Percentiles rank a stretch among this genome's conserved stretches.
phyloP scores from a whole-genome alignment of 2,797 vertebrate genomes.

The Sebastes paucispinis region DNA sequence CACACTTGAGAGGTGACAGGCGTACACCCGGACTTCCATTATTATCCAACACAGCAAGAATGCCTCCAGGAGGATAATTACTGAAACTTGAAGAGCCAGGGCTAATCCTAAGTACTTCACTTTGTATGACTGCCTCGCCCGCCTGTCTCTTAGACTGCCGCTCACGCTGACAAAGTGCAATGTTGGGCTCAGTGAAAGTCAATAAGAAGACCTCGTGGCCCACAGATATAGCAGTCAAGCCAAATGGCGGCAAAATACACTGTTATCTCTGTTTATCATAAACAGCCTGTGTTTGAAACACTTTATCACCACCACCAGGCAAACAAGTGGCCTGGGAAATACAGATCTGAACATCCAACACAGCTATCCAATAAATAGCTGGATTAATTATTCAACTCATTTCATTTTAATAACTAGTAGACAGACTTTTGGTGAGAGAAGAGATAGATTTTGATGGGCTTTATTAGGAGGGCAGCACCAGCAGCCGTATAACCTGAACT shows the following conservation, averaged over 20 bases:
- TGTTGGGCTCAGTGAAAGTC: slow-evolving; percentile 74
- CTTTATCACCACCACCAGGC: slow-evolving; percentile 39
- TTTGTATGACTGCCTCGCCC: slow-evolving; percentile 80
- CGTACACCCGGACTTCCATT: slow-evolving; percentile 82
- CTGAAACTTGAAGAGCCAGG: slow-evolving; percentile 83
- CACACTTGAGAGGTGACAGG: slow-evolving; percentile 85
- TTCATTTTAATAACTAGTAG: slow-evolving; percentile 26
- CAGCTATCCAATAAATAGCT: slow-evolving; percentile 11
- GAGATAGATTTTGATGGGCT: background rate
- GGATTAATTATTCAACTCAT: slow-evolving; percentile 22
- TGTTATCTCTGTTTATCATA: slow-evolving; percentile 67
- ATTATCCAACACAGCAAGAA: slow-evolving; percentile 81
- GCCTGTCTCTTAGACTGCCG: slow-evolving; percentile 80
- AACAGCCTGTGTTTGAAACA: slow-evolving; percentile 47
- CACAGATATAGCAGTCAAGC: slow-evolving; percentile 60
- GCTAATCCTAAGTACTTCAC: slow-evolving; percentile 86
- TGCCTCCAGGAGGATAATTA: slow-evolving; percentile 85
- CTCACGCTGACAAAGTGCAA: slow-evolving; percentile 80
- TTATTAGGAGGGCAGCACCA: background rate
- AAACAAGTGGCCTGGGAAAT: slow-evolving; percentile 39
- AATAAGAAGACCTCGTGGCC: slow-evolving; percentile 75
- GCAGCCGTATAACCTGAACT: slow-evolving; percentile 5
- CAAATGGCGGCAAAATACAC: slow-evolving; percentile 66
- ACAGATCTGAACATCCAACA: slow-evolving; percentile 27
- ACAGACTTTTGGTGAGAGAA: slow-evolving; percentile 18